phyloP scores from a whole-genome alignment of 2,888 invertebrate species.

The Tineola bisselliella region DNA sequence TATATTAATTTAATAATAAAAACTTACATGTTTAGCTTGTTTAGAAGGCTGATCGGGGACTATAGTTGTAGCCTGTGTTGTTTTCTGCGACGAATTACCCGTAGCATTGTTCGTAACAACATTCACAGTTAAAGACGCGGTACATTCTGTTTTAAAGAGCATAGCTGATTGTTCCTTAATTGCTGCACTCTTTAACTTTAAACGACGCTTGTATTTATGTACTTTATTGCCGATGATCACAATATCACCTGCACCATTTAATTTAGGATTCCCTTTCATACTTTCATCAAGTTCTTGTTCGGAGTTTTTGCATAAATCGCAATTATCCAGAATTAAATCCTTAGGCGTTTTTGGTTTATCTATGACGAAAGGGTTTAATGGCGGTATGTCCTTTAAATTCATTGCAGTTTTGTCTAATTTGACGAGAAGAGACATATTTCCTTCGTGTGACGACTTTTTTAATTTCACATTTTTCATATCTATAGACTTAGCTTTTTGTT shows the following conservation, averaged over 20 bases:
- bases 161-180: conserved; percentile 21
- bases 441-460: conserved; percentile 22
- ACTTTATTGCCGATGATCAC: conserved; percentile 38
- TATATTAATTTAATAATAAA: neutral
- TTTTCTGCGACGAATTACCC: neutral
- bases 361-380: conserved; percentile 12
- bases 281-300: conserved; percentile 28
- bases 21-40: neutral
- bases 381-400: neutral
- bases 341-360: conserved; percentile 18
- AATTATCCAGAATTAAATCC: conserved; percentile 13
- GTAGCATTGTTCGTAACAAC: neutral
- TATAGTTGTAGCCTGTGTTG: neutral
- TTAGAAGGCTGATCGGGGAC: neutral
- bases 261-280: conserved; percentile 18
- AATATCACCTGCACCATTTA: conserved; percentile 20
- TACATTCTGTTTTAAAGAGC: conserved; percentile 23
- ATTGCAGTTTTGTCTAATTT: conserved; percentile 25
- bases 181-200: conserved; percentile 18
- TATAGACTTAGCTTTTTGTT: conserved; percentile 15
- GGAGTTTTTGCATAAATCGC: conserved; percentile 24
- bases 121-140: neutral
- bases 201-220: conserved; percentile 25
- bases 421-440: conserved; percentile 28
- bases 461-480: conserved; percentile 26